These are phyloP conservation scores for Mobula birostris DNA, from an alignment of 2,113 vertebrate species.

Conservation along the genomic window DNA sequence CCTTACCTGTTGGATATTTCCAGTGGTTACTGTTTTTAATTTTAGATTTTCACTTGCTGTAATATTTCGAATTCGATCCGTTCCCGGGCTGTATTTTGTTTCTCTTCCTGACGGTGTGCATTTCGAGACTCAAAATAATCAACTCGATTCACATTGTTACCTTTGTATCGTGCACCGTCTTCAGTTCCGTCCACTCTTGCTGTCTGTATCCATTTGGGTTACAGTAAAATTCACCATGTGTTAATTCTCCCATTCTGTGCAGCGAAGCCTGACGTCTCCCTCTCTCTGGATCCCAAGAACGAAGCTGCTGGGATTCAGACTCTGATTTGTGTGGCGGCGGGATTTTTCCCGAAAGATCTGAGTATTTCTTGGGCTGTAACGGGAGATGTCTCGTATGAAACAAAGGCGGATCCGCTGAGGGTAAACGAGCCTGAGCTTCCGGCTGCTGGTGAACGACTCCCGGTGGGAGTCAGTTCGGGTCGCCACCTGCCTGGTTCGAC, in stretches of 20 bases:
- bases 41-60: too few relatives aligned
- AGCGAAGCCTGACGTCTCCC: constrained; percentile 1
- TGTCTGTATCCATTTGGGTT: background rate
- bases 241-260: background rate
- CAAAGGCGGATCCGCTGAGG: background rate
- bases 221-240: too few relatives aligned
- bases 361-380: background rate
- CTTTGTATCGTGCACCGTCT: background rate
- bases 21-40: too few relatives aligned
- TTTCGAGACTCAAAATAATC: background rate
- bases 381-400: background rate
- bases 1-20: too few relatives aligned
- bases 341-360: constrained; percentile 4
- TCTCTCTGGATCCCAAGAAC: background rate
- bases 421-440: constrained; percentile 5
- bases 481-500: background rate
- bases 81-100: background rate
- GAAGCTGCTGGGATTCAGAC: background rate
- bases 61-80: background rate
- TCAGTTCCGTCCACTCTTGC: too few relatives aligned
- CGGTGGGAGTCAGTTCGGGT: background rate
- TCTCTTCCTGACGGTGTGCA: background rate
- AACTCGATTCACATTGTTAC: background rate
- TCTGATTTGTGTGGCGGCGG: background rate
- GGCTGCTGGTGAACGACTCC: background rate